Conservation (phyloP, 2,113 vertebrate species). For the Toxotes jaculatrix region DNA sequence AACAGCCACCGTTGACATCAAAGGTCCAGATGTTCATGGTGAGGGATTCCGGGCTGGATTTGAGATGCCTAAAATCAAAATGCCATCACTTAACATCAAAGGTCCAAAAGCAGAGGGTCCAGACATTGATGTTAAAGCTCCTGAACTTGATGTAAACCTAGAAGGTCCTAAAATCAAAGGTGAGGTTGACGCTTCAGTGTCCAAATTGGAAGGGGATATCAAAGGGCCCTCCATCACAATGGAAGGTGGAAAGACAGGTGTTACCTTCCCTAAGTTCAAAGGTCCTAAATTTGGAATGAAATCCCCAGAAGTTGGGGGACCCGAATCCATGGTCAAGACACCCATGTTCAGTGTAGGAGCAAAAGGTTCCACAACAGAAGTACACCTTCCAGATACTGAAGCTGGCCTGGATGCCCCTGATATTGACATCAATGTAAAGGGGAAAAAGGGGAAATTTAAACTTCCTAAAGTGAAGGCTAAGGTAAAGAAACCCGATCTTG, state of each 20-base stretch:
- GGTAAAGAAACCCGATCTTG: constrained; percentile 77
- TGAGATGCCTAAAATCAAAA: constrained; percentile 41
- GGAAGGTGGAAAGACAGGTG: constrained; percentile 75
- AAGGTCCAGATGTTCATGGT: constrained; percentile 2
- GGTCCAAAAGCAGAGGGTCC: constrained; percentile 12
- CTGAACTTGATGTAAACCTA: constrained; percentile 3
- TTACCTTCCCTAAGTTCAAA: constrained; percentile 73
- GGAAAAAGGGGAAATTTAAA: constrained; percentile 94
- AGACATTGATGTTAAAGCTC: constrained; percentile 5
- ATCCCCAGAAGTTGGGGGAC: constrained; percentile 39
- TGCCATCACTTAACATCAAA: constrained; percentile 25
- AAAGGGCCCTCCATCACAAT: constrained; percentile 59
- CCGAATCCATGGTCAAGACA: constrained; percentile 82
- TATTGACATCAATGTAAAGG: constrained; percentile 79
- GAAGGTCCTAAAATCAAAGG: constrained; percentile 36
- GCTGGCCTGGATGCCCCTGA: constrained; percentile 85
- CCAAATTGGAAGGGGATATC: too few relatives aligned
- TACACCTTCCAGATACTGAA: constrained; percentile 81
- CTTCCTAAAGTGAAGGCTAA: constrained; percentile 93
- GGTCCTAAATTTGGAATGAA: constrained; percentile 73
- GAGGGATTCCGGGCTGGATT: constrained; percentile 1
- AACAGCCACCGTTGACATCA: neutral
- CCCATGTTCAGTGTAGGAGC: constrained; percentile 84
- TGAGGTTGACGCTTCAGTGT: too few relatives aligned
- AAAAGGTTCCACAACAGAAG: constrained; percentile 83